Evolutionary conservation across 2,113 vertebrate genomes (phyloP), one percentile per base, ranked within the genome.

Genomic region (Taurulus bubalis): DNA sequence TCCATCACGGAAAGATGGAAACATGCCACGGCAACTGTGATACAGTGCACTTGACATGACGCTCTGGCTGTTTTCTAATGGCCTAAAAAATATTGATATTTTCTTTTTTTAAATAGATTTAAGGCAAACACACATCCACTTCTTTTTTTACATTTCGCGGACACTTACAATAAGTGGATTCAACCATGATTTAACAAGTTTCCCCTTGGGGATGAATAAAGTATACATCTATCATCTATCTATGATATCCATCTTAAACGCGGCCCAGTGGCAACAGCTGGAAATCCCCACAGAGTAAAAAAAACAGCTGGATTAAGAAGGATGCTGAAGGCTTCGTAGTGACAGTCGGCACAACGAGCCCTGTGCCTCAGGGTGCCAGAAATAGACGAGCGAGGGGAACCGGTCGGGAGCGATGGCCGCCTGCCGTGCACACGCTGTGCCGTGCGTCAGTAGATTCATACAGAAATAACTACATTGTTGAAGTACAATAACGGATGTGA

Each of bases 321-420:
- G 81, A 91, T 82, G 60, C 64, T 22, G 38, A 64, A 64, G 2
- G 40, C 45, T 60, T 59, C 30, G 58, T 16, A 7, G 15, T 34
- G 40, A 15, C 84, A 64, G 79, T 18, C 3, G 1, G 40, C 24
- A 87, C 79, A 87, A 90, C 75, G 62, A 75, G 55, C 53, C 8
- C 24, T 36, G 24, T 0, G 24, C 56, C n/a, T 26, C 12, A 62
- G n/a, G 65, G 62, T 8, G 78, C 79, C 67, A 73, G 59, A 76
- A 79, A 87, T 65, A 87, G 87, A 79, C 79, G 74, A 64, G 73
- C 64, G 15, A 15, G 72, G 68, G 40, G 9, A 90, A 60, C 69
- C n/a, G 18, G 79, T 77, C 3, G 1, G 65, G 26, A 68, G 60
- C 15, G 47, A 74, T n/a, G 60, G 74, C 77, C 70, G 87, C 75